Percentiles rank a stretch among this genome's conserved stretches.
Conservation (phyloP, 2,888 invertebrate species). For the Ormyrus labotus region DNA sequence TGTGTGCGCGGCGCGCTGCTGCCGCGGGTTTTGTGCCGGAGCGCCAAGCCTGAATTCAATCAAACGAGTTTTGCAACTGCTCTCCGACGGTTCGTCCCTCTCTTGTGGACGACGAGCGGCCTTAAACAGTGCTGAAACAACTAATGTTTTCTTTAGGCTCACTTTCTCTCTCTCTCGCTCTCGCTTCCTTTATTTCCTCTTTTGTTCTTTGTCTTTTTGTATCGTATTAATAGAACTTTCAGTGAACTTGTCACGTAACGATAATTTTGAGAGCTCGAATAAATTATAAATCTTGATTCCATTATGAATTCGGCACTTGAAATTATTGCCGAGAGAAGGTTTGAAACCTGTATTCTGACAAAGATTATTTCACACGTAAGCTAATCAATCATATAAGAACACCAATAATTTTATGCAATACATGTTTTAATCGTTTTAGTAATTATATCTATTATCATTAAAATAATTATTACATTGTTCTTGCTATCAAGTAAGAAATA, state of each 20-base stretch:
- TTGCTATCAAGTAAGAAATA: too few species aligned
- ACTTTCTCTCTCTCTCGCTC: neutral
- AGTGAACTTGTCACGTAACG: conserved; percentile 4
- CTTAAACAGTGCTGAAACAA: conserved; percentile 43
- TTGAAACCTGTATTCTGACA: too few species aligned
- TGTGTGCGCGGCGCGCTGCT: neutral
- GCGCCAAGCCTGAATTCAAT: conserved; percentile 65
- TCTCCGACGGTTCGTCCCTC: conserved; percentile 46
- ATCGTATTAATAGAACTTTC: neutral
- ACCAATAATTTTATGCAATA: too few species aligned
- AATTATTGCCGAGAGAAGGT: neutral
- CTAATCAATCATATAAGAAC: too few species aligned
- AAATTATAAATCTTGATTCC: neutral
- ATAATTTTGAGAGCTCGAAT: conserved; percentile 31
- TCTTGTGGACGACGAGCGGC: neutral
- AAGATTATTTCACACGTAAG: too few species aligned
- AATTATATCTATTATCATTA: too few species aligned
- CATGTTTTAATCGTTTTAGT: too few species aligned
- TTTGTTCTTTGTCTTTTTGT: conserved; percentile 11
- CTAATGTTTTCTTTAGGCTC: conserved; percentile 45
- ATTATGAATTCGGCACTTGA: neutral
- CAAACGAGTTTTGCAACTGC: conserved; percentile 67
- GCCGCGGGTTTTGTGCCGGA: neutral
- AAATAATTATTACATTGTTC: too few species aligned
- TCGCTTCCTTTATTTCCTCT: neutral